Percentiles rank a stretch among this genome's conserved stretches.
Conservation (phyloP, 1,140 invertebrate genomes). For the Lasioglossum baleicum region DNA sequence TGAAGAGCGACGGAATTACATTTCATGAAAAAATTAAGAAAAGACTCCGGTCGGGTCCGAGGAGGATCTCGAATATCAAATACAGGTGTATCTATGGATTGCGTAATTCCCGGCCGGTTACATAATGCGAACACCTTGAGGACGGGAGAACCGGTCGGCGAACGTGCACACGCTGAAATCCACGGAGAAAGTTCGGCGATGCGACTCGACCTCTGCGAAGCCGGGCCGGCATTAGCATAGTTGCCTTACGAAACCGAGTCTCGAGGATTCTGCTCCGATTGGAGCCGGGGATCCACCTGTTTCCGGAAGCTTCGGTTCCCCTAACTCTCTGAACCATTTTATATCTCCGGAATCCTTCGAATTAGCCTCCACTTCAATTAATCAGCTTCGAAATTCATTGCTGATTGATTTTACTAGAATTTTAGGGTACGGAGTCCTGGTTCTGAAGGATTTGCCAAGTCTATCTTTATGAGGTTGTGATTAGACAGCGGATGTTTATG, state of each 20-base stretch:
- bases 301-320: background rate
- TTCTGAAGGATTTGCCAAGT: too few species aligned
- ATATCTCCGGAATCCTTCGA: too few species aligned
- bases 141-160: slow-evolving; percentile 23
- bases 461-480: too few species aligned
- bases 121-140: slow-evolving; percentile 34
- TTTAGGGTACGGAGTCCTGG: too few species aligned
- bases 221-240: slow-evolving; percentile 16
- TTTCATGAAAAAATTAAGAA: background rate
- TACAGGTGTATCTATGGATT: slow-evolving; percentile 7
- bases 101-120: slow-evolving; percentile 10
- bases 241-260: slow-evolving; percentile 31
- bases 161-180: background rate
- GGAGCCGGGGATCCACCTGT: background rate
- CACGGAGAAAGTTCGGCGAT: slow-evolving; percentile 53
- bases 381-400: too few species aligned
- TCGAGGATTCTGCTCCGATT: background rate
- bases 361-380: too few species aligned
- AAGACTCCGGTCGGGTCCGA: too few species aligned
- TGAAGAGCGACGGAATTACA: too few species aligned
- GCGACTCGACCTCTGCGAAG: slow-evolving; percentile 49
- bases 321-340: too few species aligned
- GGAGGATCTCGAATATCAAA: background rate
- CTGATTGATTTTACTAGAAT: too few species aligned
- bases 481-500: too few species aligned